Evolutionary conservation across 2,797 vertebrate genomes (phyloP).

Genomic region (Benthosema pterotum): DNA sequence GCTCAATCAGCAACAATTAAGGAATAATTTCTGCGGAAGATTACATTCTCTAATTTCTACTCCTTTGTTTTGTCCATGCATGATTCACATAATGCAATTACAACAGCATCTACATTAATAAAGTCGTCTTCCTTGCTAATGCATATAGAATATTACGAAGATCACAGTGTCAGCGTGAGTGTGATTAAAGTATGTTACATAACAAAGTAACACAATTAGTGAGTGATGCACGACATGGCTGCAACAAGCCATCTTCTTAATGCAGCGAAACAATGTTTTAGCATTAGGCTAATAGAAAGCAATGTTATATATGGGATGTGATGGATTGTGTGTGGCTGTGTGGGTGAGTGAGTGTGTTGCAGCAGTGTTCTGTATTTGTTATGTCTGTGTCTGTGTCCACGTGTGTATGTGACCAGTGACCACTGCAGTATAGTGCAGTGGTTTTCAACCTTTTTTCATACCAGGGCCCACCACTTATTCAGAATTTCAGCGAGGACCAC

Average conservation of each 20-base stretch:
- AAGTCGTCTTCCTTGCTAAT: not conserved
- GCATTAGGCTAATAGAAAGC: conserved; percentile 24
- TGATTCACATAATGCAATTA: not conserved
- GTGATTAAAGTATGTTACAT: conserved; percentile 34
- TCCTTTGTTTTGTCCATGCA: not conserved
- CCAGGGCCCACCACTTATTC: too few relatives aligned
- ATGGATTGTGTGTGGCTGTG: conserved; percentile 9
- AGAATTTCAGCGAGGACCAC: too few relatives aligned
- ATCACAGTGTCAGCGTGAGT: conserved; percentile 7
- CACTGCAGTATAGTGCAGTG: too few relatives aligned
- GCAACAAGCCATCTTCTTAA: conserved; percentile 24
- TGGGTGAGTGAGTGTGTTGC: not conserved
- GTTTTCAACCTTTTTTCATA: too few relatives aligned
- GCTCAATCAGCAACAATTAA: too few relatives aligned
- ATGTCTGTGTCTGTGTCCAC: not conserved
- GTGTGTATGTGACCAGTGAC: not conserved
- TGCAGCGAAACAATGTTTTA: conserved; percentile 25
- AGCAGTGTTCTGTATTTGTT: too few relatives aligned
- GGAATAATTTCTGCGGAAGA: too few relatives aligned
- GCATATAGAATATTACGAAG: not conserved
- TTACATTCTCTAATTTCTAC: too few relatives aligned
- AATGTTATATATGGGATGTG: conserved; percentile 25
- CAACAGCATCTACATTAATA: not conserved
- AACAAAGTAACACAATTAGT: conserved; percentile 33
- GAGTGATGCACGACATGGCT: conserved; percentile 21